Evolutionary conservation across 2,888 invertebrate genomes (phyloP), one percentile per base, ranked within the genome.

Genomic region (Xylota segnis): DNA sequence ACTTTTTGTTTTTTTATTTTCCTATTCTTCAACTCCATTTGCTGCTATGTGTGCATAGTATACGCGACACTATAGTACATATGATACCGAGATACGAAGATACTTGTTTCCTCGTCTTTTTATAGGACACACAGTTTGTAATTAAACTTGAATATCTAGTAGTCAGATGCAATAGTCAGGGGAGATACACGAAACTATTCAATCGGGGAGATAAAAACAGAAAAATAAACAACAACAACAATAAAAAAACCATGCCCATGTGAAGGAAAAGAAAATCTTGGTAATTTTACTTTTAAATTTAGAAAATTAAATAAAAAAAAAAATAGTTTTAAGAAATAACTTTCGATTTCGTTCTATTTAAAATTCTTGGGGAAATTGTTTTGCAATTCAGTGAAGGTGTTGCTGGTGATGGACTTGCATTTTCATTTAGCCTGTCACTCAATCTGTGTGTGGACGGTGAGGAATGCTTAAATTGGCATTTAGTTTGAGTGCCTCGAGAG

Each of bases 61-160:
- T n/a, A n/a, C n/a, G 23, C 52, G 7, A 9, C 23, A n/a, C 14
- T 54, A 52, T 40, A 10, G 4, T 45, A 66, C 37, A 10, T 65
- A 58, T 34, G n/a, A 54, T 32, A 75, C 34, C 12, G 6, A 47
- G 65, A 52, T 58, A 52, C 37, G 29, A 9, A 32, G 52, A 47
- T 66, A 72, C 72, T 72, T 52, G 72, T 59, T 45, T 71, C 34
- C 34, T 23, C 61, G 40, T 32, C 43, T 63, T 82, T 77, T 59
- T 37, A 63, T 72, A 71, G 45, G 65, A 70, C 56, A 63, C 54
- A 56, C 10, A 23, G 54, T 76, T 34, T 34, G 71, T 63, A 72
- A 68, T 68, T 61, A 74, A 83, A 78, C 68, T 68, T 56, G 83
- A 83, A 68, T 56, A 72, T 78, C 83, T 66, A 78, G 83, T 72